Base-by-base conservation (phyloP, 2,888 invertebrate genomes). In the Ganaspis brasiliensis region DNA sequence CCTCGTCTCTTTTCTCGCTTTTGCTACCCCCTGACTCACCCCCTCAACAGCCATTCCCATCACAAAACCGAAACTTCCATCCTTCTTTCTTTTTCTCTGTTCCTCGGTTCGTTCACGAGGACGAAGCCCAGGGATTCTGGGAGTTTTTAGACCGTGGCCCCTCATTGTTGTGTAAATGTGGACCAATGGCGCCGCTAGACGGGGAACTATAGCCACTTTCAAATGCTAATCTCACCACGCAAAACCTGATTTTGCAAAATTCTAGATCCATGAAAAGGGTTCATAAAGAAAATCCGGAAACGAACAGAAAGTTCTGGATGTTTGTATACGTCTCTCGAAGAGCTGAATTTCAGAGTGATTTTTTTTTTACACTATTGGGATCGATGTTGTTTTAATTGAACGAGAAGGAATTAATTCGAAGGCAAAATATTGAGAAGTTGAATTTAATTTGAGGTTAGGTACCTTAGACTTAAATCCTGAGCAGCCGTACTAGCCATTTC, bases 151-250 rank as follows among this genome's bases (percentile, higher is more conserved):
- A 90, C 87, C 84, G 87, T 87, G 84, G 87, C 84, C 86, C 83
- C 87, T 91, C 88, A 91, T 91, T 91, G 90, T 91, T 91, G 90
- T 90, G 90, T 90, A 90, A 91, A 91, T 91, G 87, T 86, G 83
- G 86, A 86, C 88, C 91, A 91, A 91, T 91, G 90, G 89, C 89
- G 90, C 88, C 89, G 89, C 87, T 88, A 89, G 86, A 87, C 85
- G 81, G 87, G 86, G 85, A 82, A 85, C 85, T 84, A 59, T 81
- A 76, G 72, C 70, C 79, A 86, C 87, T 90, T 91, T 89, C 88
- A 90, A 90, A 91, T 91, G 91, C 88, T 91, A 89, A 91, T 91
- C 87, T 82, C 80, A 78, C 79, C 80, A 79, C 81, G 82, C 83
- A 82, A 87, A 87, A 88, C 87, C 87, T 88, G 89, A 88, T 90